phyloP scores from a whole-genome alignment of 2,797 vertebrate genomes.

The Anguilla marmorata region DNA sequence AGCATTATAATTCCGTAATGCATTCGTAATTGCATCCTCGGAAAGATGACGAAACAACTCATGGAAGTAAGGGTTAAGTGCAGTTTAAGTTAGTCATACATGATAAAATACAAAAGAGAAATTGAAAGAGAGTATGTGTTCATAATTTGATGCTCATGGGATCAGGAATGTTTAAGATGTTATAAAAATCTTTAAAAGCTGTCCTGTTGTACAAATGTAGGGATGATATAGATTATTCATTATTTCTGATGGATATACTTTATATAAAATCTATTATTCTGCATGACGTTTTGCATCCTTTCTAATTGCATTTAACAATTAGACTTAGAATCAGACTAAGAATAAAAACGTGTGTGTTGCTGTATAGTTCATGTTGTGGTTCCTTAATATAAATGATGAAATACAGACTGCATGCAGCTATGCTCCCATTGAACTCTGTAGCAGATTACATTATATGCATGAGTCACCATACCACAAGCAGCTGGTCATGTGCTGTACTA shows the following conservation, averaged over 20 bases:
- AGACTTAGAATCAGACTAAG: background rate
- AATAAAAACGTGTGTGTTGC: background rate
- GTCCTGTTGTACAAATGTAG: background rate
- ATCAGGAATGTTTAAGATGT: slow-evolving; percentile 31
- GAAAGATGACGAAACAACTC: slow-evolving; percentile 60
- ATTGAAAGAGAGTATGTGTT: slow-evolving; percentile 37
- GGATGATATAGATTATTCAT: background rate
- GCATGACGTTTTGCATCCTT: background rate
- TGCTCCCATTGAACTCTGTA: slow-evolving; percentile 18
- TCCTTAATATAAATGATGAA: background rate
- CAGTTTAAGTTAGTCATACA: slow-evolving; percentile 42
- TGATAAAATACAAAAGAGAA: slow-evolving; percentile 44
- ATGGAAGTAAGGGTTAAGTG: slow-evolving; percentile 48
- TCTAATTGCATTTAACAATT: background rate
- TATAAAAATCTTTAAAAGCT: background rate
- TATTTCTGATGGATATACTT: background rate
- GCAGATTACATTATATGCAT: slow-evolving; percentile 33
- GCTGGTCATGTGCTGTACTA: slow-evolving; percentile 24
- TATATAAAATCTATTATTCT: background rate
- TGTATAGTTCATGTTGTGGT: background rate
- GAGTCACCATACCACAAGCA: slow-evolving; percentile 7
- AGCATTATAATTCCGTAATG: slow-evolving; percentile 71
- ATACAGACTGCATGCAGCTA: background rate
- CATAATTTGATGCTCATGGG: slow-evolving; percentile 38
- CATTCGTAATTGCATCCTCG: slow-evolving; percentile 69